phyloP scores from a whole-genome alignment of 1,140 invertebrate species.

The Heliconius eleuchia region DNA sequence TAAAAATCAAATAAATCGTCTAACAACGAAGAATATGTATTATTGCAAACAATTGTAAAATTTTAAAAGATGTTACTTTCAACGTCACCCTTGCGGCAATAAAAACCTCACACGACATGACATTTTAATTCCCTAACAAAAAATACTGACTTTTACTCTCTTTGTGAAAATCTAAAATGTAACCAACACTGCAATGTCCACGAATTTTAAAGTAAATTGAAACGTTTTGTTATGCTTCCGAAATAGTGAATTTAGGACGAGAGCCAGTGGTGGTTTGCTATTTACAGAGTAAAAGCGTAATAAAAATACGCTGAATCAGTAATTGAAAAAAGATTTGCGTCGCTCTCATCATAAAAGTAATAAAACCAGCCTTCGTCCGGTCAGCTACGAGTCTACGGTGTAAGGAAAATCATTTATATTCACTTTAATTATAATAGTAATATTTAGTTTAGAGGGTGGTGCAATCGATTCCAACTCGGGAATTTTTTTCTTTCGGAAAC shows the following conservation, averaged over 20 bases:
- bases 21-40: not conserved
- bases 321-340: constrained; percentile 6
- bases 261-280: not conserved
- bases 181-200: constrained; percentile 22
- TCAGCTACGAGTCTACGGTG: not conserved
- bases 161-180: constrained; percentile 22
- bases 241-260: constrained; percentile 23
- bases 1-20: not conserved
- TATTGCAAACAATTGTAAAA: constrained; percentile 13
- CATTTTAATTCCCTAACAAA: constrained; percentile 21
- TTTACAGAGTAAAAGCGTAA: not conserved
- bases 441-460: too few relatives aligned
- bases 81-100: constrained; percentile 17
- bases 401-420: too few relatives aligned
- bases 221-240: constrained; percentile 19
- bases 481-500: too few relatives aligned
- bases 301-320: constrained; percentile 10
- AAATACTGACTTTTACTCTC: constrained; percentile 20
- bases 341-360: constrained; percentile 7
- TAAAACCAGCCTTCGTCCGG: not conserved
- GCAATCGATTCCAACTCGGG: too few relatives aligned
- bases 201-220: constrained; percentile 32
- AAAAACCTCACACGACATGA: constrained; percentile 24
- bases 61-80: constrained; percentile 20
- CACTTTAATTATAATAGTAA: too few relatives aligned